phyloP scores from a whole-genome alignment of 2,797 vertebrate species.

The Microctenopoma steveboyesi region DNA sequence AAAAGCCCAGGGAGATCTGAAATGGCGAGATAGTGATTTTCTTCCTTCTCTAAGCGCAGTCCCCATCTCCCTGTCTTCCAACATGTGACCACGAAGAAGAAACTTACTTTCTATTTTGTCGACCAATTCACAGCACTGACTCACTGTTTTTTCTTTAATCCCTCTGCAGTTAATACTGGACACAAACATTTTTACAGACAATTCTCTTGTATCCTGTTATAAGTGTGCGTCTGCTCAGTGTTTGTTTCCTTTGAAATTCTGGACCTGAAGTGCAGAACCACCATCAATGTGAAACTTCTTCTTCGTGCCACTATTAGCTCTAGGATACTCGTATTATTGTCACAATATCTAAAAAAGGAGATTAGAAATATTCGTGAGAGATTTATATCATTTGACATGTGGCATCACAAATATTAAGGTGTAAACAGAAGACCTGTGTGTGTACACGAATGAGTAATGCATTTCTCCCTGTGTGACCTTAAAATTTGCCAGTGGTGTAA shows the following conservation, averaged over 20 bases:
- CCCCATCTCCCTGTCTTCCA: slow-evolving; percentile 38
- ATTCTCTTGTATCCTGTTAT: too few species aligned
- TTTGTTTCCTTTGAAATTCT: slow-evolving; percentile 26
- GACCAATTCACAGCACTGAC: slow-evolving; percentile 58
- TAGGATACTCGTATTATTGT: slow-evolving; percentile 10
- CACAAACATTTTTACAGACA: too few species aligned
- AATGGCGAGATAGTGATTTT: slow-evolving; percentile 76
- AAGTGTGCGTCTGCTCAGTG: too few species aligned
- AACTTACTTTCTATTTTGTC: not conserved
- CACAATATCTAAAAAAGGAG: slow-evolving; percentile 10
- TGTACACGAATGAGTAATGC: too few species aligned
- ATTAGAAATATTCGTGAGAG: slow-evolving; percentile 13
- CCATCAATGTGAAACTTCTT: slow-evolving; percentile 49
- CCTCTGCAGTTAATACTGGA: not conserved
- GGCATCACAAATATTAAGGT: not conserved
- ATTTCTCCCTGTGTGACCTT: slow-evolving; percentile 5
- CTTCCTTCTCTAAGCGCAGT: slow-evolving; percentile 41
- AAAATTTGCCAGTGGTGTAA: slow-evolving; percentile 10
- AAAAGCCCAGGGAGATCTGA: slow-evolving; percentile 71
- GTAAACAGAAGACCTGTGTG: slow-evolving; percentile 6
- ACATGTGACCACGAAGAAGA: slow-evolving; percentile 54
- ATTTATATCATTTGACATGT: slow-evolving; percentile 11
- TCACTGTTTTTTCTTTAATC: slow-evolving; percentile 35
- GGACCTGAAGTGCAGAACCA: slow-evolving; percentile 45
- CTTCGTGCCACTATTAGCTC: slow-evolving; percentile 15